Evolutionary conservation across 2,888 invertebrate species (phyloP), one percentile per base, ranked within the genome.

Genomic region (Steinernema hermaphroditum): DNA sequence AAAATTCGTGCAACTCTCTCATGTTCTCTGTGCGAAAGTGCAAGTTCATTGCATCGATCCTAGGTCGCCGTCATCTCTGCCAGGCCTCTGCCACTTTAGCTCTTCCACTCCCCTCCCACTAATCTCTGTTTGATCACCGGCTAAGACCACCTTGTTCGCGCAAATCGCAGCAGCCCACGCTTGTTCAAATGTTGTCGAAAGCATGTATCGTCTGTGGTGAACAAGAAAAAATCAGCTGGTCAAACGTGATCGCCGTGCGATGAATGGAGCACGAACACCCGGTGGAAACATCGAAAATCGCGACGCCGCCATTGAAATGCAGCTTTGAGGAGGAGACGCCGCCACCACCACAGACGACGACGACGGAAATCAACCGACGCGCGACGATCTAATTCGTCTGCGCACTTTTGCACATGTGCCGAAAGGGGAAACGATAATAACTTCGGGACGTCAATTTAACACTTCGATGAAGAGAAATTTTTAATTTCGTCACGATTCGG

Each of bases 1-100:
- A 62, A 62, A 62, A 62, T 27, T 32, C 62, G 16, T 62, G 62
- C 62, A 62, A 62, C 46, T 46, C 46, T n/a, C n/a, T 46, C 46
- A 16, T 62, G 62, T 34, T 32, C 29, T 54, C 24, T 54, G 54
- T 12, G n/a, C 22, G 24, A 62, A 62, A 62, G 62, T 62, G 62
- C 62, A 62, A 62, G 14, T 62, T 62, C 62, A 62, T 12, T 37
- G 12, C 50, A 46, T 50, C 50, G 24, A 22, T 46, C 46, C 4
- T 4, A 37, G 37, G 29, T 32, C 62, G 62, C 27, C 12, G 22
- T 62, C 62, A 34, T 32, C 27, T 16, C 32, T 6, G 32, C 62
- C 4, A 54, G 46, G 27, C 29, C 27, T 27, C 16, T 14, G 32
- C 34, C 62, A 32, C 62, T 62, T 62, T 27, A 24, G 27, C 19